Evolutionary conservation across 2,888 invertebrate genomes (phyloP).

Genomic region (Drosophila percnosoma): DNA sequence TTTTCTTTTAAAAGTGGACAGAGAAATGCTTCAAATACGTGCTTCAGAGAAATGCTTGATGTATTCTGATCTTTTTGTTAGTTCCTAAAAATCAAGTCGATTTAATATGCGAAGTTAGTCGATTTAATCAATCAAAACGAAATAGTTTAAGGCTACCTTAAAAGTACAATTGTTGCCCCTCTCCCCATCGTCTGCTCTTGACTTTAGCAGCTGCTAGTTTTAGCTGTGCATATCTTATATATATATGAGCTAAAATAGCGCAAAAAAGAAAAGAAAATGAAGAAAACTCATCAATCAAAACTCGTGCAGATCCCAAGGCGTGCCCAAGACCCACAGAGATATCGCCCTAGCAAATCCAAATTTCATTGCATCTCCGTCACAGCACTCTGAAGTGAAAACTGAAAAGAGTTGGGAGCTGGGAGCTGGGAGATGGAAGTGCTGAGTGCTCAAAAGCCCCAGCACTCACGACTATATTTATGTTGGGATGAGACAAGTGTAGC

Average conservation of each 20-base stretch:
- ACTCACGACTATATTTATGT: slow-evolving; percentile 20
- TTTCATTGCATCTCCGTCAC: slow-evolving; percentile 49
- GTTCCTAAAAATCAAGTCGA: too few species aligned
- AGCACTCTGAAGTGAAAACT: slow-evolving; percentile 26
- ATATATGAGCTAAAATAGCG: slow-evolving; percentile 58
- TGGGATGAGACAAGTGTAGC: slow-evolving; percentile 28
- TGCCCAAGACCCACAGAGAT: slow-evolving; percentile 38
- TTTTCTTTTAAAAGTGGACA: too few species aligned
- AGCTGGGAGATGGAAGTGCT: neutral
- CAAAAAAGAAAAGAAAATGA: slow-evolving; percentile 6
- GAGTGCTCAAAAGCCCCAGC: neutral
- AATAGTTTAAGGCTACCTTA: neutral
- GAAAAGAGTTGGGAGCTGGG: neutral
- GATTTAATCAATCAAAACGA: neutral
- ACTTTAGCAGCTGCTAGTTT: slow-evolving; percentile 47
- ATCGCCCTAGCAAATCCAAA: slow-evolving; percentile 44
- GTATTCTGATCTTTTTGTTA: too few species aligned
- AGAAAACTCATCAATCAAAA: slow-evolving; percentile 68
- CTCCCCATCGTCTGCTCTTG: slow-evolving; percentile 24
- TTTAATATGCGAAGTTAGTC: neutral
- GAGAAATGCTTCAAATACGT: too few species aligned
- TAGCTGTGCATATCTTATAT: slow-evolving; percentile 21
- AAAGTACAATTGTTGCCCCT: too few species aligned
- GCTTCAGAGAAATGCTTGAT: too few species aligned
- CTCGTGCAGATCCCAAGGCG: slow-evolving; percentile 35